Conservation (phyloP, 2,113 vertebrate genomes). For the Myrmophylax atrothorax region DNA sequence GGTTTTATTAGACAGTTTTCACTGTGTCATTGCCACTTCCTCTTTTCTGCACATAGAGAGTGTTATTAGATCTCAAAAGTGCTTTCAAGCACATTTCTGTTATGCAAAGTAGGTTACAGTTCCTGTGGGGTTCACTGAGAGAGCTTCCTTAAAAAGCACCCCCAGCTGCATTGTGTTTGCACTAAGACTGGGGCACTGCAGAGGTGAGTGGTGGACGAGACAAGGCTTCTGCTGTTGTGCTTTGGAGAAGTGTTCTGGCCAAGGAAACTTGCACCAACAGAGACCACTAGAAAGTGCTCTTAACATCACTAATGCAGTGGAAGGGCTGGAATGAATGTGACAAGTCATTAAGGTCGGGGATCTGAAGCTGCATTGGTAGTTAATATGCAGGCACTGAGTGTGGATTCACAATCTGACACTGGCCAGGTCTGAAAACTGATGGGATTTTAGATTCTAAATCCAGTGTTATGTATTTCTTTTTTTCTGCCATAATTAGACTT, state of each 20-base stretch:
- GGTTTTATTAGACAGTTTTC: not conserved
- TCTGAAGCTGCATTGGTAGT: not conserved
- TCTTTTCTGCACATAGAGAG: not conserved
- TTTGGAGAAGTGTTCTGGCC: not conserved
- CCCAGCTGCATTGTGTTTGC: not conserved
- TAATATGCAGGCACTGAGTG: not conserved
- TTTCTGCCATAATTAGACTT: not conserved
- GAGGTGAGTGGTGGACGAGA: not conserved
- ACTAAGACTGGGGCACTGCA: not conserved
- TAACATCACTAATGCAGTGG: not conserved
- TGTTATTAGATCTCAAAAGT: not conserved
- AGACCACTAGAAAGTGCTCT: not conserved
- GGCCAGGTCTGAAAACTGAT: not conserved
- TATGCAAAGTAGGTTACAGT: slow-evolving; percentile 10
- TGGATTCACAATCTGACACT: not conserved
- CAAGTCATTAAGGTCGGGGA: not conserved
- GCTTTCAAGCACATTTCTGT: not conserved
- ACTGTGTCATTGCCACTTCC: not conserved
- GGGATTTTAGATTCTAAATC: not conserved
- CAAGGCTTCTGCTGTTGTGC: not conserved
- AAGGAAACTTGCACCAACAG: not conserved
- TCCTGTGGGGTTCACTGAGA: not conserved
- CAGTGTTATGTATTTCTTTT: not conserved
- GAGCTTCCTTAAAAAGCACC: not conserved
- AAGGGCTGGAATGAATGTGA: not conserved